Evolutionary conservation across 2,888 invertebrate genomes (phyloP), one percentile per base, ranked within the genome.

Genomic region (Orthosia gracilis): DNA sequence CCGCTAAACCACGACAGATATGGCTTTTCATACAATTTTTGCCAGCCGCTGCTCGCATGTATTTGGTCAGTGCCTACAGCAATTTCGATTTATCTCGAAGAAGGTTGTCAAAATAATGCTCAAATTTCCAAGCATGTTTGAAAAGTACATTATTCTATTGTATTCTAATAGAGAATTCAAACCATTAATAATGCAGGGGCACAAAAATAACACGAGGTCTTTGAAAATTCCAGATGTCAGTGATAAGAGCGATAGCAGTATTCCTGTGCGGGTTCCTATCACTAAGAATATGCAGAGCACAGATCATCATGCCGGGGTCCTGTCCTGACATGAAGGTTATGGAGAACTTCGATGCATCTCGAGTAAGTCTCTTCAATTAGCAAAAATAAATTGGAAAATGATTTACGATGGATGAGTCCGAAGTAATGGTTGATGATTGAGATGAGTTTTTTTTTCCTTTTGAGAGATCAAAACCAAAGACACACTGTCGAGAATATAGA

Each of bases 291-390:
- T 87, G 90, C 80, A 84, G 78, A 11, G 94, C 97, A 0, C 98
- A 98, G 90, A 96, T 98, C 17, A 97, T 97, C 1, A 96, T 97
- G 84, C 94, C 97, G 0, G 97, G 97, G 4, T 88, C 93, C 0
- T 98, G 98, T 86, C 98, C 98, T 0, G 94, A 97, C 21, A 96
- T 98, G 0, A 94, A 96, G 67, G 96, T 97, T 4, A 96, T 97
- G 94, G 90, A 95, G 3, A 94, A 97, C 82, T 98, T 98, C 85
- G 95, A 97, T 72, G 90, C 97, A 50, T 93, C 90, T 78, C 96
- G 94, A 95, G 97, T 98, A 93, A 94, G 93, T 87, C 4, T 5
- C 0, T n/a, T 12, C 13, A 12, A 13, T 17, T 15, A 23, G 18
- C 13, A 49, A 15, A 21, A 21, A 31, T n/a, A 15, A 18, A 68